Evolutionary conservation across 2,888 invertebrate genomes (phyloP).

Genomic region (Trypoxylon attenuatum): DNA sequence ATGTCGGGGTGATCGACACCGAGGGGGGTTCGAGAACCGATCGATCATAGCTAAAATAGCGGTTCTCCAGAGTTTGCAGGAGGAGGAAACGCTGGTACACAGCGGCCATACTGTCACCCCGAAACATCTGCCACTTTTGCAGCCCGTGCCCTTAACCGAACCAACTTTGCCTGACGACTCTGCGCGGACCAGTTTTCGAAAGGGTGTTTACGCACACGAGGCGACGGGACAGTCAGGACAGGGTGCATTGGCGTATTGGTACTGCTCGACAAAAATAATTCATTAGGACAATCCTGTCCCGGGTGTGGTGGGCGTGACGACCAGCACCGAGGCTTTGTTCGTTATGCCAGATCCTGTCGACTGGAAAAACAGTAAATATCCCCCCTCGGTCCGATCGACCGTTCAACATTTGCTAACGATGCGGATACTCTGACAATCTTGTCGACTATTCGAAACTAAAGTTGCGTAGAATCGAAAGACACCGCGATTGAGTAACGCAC

Average conservation of each 20-base stretch:
- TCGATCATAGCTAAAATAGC: conserved; percentile 57
- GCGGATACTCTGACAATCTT: too few relatives aligned
- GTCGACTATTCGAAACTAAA: too few relatives aligned
- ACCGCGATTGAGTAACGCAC: not conserved
- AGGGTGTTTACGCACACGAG: conserved; percentile 62
- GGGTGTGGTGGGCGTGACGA: conserved; percentile 51
- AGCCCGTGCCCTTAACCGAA: conserved; percentile 26
- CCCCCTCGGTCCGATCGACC: too few relatives aligned
- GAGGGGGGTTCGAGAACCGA: conserved; percentile 40
- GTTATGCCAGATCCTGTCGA: too few relatives aligned
- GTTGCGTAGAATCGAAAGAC: too few relatives aligned
- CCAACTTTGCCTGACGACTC: too few relatives aligned
- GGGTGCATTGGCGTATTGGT: too few relatives aligned
- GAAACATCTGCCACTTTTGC: conserved; percentile 61
- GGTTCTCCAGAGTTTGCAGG: conserved; percentile 44
- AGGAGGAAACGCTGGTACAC: conserved; percentile 18
- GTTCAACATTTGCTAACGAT: too few relatives aligned
- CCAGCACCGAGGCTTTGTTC: too few relatives aligned
- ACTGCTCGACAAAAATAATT: conserved; percentile 58
- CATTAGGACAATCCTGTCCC: conserved; percentile 45
- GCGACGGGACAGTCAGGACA: conserved; percentile 42
- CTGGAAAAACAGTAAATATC: too few relatives aligned
- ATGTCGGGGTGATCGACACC: conserved; percentile 1
- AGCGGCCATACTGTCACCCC: conserved; percentile 62
- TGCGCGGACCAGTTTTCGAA: conserved; percentile 49